A percentile compares a stretch with the other conserved stretches of the same genome.
These are phyloP conservation scores for Helicoverpa zea DNA, from an alignment of 1,140 invertebrate species.

Conservation along the genomic window DNA sequence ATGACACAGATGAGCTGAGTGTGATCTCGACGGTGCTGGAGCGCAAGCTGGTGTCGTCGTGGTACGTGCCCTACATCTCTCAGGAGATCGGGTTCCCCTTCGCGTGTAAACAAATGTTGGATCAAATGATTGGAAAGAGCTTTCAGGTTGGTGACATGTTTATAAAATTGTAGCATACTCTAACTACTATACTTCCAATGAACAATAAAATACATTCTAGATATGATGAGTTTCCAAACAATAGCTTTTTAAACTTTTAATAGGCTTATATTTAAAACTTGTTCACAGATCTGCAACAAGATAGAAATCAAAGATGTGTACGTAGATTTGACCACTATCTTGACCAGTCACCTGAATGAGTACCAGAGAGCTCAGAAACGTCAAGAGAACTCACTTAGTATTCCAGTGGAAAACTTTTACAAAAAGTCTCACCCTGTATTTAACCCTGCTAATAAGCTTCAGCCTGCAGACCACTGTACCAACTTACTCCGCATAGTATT, in stretches of 20 bases:
- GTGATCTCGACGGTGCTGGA: conserved; percentile 83
- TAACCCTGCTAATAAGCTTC: conserved; percentile 76
- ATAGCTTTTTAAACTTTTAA: too few species aligned
- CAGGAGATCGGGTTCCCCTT: conserved; percentile 85
- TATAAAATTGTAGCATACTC: too few species aligned
- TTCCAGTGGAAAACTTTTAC: conserved; percentile 68
- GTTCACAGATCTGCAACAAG: conserved; percentile 78
- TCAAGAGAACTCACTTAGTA: conserved; percentile 76
- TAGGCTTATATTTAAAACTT: background rate
- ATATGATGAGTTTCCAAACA: too few species aligned
- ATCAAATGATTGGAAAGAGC: conserved; percentile 83
- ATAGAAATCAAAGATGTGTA: conserved; percentile 82
- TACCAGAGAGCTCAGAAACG: conserved; percentile 86
- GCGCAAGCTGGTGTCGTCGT: conserved; percentile 81
- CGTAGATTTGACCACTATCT: conserved; percentile 82
- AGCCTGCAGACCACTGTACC: conserved; percentile 87
- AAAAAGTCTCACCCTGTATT: conserved; percentile 76
- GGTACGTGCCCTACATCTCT: conserved; percentile 83
- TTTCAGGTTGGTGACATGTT: conserved; percentile 72
- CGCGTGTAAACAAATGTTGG: conserved; percentile 84
- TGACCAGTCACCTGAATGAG: conserved; percentile 87
- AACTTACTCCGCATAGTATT: conserved; percentile 87
- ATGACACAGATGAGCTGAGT: conserved; percentile 80
- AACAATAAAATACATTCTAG: too few species aligned
- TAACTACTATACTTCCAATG: too few species aligned